Conservation (phyloP, 2,113 vertebrate genomes). For the Perca schrenkii region DNA sequence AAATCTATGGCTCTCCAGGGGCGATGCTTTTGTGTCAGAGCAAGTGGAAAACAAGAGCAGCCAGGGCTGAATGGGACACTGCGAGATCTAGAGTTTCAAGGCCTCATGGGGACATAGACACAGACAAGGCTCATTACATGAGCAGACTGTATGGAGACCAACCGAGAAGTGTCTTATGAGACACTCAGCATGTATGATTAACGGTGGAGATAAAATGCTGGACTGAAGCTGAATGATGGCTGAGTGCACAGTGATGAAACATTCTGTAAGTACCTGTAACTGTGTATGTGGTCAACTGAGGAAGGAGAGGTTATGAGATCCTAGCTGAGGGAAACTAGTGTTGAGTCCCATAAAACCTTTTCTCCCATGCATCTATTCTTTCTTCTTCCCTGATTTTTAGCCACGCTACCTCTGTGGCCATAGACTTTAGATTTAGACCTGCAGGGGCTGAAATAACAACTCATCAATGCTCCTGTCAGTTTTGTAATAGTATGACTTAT, state of each 20-base stretch:
- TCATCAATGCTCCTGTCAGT: too few relatives aligned
- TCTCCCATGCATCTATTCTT: neutral
- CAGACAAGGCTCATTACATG: constrained; percentile 67
- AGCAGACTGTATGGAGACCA: constrained; percentile 41
- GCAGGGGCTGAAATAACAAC: too few relatives aligned
- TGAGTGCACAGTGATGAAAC: constrained; percentile 52
- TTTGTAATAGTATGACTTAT: too few relatives aligned
- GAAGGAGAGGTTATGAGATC: constrained; percentile 6
- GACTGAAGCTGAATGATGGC: constrained; percentile 46
- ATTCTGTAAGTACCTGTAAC: constrained; percentile 34
- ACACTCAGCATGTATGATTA: constrained; percentile 42
- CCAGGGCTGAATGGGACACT: constrained; percentile 61
- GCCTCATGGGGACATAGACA: constrained; percentile 58
- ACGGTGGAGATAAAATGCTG: constrained; percentile 21
- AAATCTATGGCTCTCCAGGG: constrained; percentile 82
- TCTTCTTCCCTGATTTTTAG: neutral
- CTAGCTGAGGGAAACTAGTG: neutral
- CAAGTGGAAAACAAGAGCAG: constrained; percentile 75
- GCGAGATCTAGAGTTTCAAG: constrained; percentile 66
- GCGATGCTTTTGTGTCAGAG: constrained; percentile 78
- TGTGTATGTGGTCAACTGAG: constrained; percentile 16
- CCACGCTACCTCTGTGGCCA: too few relatives aligned
- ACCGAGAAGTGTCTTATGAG: constrained; percentile 33
- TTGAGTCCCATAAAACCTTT: neutral
- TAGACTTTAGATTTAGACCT: too few relatives aligned